A percentile compares a stretch with the other conserved stretches of the same genome.
Evolutionary conservation across 2,113 vertebrate species (phyloP).

Genomic region (Triplophysa rosa): DNA sequence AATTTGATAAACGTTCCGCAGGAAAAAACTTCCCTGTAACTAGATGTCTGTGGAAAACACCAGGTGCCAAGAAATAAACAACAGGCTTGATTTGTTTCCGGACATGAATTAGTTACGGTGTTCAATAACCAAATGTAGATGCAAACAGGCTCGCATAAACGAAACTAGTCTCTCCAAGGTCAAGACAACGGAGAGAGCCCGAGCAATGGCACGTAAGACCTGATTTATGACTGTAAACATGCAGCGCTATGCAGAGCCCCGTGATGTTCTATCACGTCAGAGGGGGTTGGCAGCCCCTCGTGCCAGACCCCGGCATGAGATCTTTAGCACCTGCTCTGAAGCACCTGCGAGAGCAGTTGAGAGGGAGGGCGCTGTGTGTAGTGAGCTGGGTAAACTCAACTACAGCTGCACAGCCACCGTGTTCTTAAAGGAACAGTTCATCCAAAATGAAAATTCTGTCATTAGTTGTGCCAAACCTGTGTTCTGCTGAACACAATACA

Average conservation of each 20-base stretch:
- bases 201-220: neutral
- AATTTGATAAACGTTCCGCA: neutral
- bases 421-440: neutral
- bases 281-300: neutral
- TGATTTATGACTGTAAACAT: constrained; percentile 29
- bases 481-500: no score
- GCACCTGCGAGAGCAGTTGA: neutral
- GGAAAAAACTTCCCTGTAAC: neutral
- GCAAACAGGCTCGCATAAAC: neutral
- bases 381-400: neutral
- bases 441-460: no score
- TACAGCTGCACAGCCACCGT: constrained; percentile 22
- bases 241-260: constrained; percentile 19
- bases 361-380: neutral
- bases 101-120: neutral
- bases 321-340: constrained; percentile 42
- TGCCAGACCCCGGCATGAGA: constrained; percentile 41
- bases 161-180: constrained; percentile 19
- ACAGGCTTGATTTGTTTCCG: neutral
- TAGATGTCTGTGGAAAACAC: neutral
- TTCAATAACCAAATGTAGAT: constrained; percentile 27
- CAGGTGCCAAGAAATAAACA: constrained; percentile 28
- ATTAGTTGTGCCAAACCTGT: no score
- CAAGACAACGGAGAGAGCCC: constrained; percentile 8
- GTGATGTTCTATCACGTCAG: constrained; percentile 18